Evolutionary conservation across 2,888 invertebrate genomes (phyloP).

Genomic region (Patella ulyssiponensis): DNA sequence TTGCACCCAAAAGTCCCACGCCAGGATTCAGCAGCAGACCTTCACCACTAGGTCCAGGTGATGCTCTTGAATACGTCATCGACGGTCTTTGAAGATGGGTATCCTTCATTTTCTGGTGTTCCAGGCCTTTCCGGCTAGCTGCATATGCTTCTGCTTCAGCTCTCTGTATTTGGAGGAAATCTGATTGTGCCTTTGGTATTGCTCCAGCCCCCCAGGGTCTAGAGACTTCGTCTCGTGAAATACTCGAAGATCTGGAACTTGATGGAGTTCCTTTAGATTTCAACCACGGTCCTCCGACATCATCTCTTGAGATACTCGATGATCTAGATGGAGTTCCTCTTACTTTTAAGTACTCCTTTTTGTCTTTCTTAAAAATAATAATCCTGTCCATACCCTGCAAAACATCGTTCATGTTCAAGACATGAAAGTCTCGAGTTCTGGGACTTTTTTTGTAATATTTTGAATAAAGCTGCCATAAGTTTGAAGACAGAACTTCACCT

Average conservation of each 20-base stretch:
- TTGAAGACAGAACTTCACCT: neutral
- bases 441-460: conserved; percentile 10
- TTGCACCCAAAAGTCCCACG: too few relatives aligned
- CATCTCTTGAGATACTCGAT: too few relatives aligned
- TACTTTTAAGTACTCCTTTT: neutral
- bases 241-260: neutral
- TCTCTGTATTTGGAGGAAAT: neutral
- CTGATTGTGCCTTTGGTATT: neutral
- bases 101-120: too few relatives aligned
- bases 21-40: too few relatives aligned
- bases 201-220: neutral
- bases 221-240: neutral
- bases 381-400: conserved; percentile 19
- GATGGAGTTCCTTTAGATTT: too few relatives aligned
- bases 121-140: too few relatives aligned
- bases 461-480: conserved; percentile 14
- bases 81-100: too few relatives aligned
- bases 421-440: conserved; percentile 17
- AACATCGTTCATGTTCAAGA: conserved; percentile 23
- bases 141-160: too few relatives aligned
- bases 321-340: too few relatives aligned
- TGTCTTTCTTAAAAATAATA: neutral
- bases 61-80: too few relatives aligned
- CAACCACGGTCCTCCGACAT: too few relatives aligned
- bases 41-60: too few relatives aligned